Conservation (phyloP, 2,888 invertebrate genomes). For the Pyrocoelia pectoralis region DNA sequence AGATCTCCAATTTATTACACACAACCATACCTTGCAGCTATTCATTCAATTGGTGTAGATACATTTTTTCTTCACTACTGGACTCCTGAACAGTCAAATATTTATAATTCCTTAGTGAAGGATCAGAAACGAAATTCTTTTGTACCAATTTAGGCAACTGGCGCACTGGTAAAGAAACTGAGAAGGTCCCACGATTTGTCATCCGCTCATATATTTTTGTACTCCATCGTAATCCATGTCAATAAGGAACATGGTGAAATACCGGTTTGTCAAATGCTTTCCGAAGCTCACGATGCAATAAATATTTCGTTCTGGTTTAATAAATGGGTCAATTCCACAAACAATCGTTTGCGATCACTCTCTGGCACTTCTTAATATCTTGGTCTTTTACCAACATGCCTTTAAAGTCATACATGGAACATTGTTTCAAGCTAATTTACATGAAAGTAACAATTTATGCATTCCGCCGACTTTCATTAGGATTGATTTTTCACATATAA, state of each 20-base stretch:
- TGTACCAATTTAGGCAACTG: slow-evolving; percentile 19
- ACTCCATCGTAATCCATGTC: slow-evolving; percentile 18
- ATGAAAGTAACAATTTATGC: background rate
- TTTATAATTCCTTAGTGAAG: slow-evolving; percentile 19
- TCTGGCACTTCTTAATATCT: slow-evolving; percentile 16
- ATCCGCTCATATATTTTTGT: slow-evolving; percentile 21
- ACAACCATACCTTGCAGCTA: background rate
- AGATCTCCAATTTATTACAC: background rate
- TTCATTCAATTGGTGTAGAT: slow-evolving; percentile 6
- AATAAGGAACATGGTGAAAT: slow-evolving; percentile 14
- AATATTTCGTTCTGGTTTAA: slow-evolving; percentile 18
- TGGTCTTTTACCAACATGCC: slow-evolving; percentile 11
- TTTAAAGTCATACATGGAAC: background rate
- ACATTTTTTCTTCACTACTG: slow-evolving; percentile 23
- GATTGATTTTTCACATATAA: background rate
- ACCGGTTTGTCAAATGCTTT: no score
- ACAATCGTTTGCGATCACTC: slow-evolving; percentile 23
- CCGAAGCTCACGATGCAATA: slow-evolving; percentile 13
- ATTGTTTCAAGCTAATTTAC: background rate
- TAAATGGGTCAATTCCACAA: slow-evolving; percentile 21
- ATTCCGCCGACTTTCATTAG: background rate
- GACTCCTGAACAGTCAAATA: slow-evolving; percentile 14
- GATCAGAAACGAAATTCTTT: no score
- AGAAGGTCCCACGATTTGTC: slow-evolving; percentile 2
- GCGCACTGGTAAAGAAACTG: slow-evolving; percentile 21